phyloP scores from a whole-genome alignment of 2,888 invertebrate species.

The Drosophila robusta region DNA sequence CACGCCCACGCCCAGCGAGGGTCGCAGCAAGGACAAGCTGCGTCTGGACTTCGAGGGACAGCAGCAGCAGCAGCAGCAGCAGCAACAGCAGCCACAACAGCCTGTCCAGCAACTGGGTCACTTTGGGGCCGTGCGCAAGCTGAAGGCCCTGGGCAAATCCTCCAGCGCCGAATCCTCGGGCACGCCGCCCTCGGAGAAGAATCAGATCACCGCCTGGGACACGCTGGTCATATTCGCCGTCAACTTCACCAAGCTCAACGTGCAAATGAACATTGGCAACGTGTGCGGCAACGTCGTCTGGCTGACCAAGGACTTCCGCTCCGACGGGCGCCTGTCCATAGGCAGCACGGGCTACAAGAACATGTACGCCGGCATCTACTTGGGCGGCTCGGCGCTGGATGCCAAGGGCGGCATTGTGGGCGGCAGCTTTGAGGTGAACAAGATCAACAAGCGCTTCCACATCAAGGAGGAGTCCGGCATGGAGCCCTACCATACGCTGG shows the following conservation, averaged over 20 bases:
- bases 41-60: conserved; percentile 86
- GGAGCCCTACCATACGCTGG: conserved; percentile 95
- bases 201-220: conserved; percentile 94
- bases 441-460: conserved; percentile 94
- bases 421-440: conserved; percentile 95
- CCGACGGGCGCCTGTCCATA: conserved; percentile 95
- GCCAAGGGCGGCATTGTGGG: conserved; percentile 99
- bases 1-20: conserved; percentile 76
- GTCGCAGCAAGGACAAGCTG: conserved; percentile 86
- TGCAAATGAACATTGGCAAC: conserved; percentile 99
- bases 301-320: conserved; percentile 96
- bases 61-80: conserved; percentile 13
- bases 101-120: conserved; percentile 57
- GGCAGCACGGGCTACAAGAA: conserved; percentile 98
- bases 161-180: conserved; percentile 87
- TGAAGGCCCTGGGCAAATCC: conserved; percentile 87
- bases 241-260: conserved; percentile 97
- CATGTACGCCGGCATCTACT: conserved; percentile 94
- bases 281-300: conserved; percentile 99
- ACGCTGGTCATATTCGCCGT: conserved; percentile 97
- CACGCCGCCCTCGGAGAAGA: conserved; percentile 87
- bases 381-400: conserved; percentile 95
- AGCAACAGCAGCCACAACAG: conserved; percentile 17
- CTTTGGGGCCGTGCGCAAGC: conserved; percentile 83
- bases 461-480: conserved; percentile 95